These are phyloP conservation scores for Andrena dorsata DNA, from an alignment of 2,888 invertebrate genomes.

Conservation along the genomic window DNA sequence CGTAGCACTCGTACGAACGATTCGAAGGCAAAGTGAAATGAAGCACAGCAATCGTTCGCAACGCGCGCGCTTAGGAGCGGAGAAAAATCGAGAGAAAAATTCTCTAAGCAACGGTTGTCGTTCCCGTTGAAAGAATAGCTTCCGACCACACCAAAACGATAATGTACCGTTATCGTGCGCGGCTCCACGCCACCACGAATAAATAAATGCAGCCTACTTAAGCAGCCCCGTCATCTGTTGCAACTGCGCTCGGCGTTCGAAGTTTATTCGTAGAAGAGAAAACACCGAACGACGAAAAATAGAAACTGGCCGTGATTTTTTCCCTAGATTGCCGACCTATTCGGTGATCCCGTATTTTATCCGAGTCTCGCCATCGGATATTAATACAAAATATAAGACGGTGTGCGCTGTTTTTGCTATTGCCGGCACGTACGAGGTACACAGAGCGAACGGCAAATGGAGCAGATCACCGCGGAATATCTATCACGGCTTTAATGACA, in stretches of 20 bases:
- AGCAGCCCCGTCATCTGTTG: constrained; percentile 49
- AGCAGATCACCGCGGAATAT: constrained; percentile 56
- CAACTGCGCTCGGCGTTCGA: constrained; percentile 27
- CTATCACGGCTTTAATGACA: constrained; percentile 50
- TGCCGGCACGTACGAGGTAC: constrained; percentile 27
- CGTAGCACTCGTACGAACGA: neutral
- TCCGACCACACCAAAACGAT: constrained; percentile 52
- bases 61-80: constrained; percentile 15
- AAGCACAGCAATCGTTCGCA: constrained; percentile 30
- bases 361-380: constrained; percentile 6
- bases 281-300: neutral
- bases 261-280: constrained; percentile 29
- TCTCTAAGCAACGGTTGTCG: neutral
- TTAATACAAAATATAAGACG: constrained; percentile 28
- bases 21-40: constrained; percentile 44
- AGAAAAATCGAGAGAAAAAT: constrained; percentile 1
- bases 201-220: constrained; percentile 68
- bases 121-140: constrained; percentile 20
- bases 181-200: constrained; percentile 57
- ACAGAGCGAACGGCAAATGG: constrained; percentile 48
- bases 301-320: constrained; percentile 8
- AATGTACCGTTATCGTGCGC: constrained; percentile 55
- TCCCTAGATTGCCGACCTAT: neutral
- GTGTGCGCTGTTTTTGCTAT: constrained; percentile 30
- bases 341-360: neutral